These are phyloP conservation scores for Gobionotothen gibberifrons DNA, from an alignment of 2,797 vertebrate species.

Conservation along the genomic window DNA sequence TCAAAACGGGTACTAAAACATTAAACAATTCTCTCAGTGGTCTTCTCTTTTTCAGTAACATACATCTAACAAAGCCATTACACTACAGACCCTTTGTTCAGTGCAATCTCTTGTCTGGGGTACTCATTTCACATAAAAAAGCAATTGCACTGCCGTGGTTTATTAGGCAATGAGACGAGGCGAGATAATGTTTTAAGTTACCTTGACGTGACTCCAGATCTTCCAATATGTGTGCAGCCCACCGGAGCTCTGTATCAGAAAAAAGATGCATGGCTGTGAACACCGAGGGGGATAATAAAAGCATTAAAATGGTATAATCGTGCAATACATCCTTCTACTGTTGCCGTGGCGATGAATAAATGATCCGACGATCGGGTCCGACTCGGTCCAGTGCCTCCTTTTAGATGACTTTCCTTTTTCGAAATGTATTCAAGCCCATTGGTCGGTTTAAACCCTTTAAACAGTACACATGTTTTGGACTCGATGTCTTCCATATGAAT, in stretches of 20 bases:
- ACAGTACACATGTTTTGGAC: background rate
- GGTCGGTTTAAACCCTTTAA: background rate
- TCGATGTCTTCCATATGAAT: background rate
- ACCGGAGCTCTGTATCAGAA: background rate
- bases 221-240: background rate
- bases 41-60: background rate
- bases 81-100: background rate
- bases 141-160: background rate
- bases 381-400: background rate
- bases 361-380: background rate
- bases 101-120: background rate
- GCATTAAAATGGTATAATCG: background rate
- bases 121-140: conserved; percentile 1
- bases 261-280: background rate
- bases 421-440: background rate
- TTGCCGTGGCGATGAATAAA: background rate
- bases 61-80: background rate
- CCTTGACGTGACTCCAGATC: background rate
- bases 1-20: too few relatives aligned
- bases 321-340: background rate
- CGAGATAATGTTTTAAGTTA: background rate
- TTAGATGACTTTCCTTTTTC: background rate
- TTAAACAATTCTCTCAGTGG: background rate
- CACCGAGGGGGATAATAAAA: background rate
- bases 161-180: background rate